Evolutionary conservation across 1,140 invertebrate genomes (phyloP).

Genomic region (Zelostemma sp.): DNA sequence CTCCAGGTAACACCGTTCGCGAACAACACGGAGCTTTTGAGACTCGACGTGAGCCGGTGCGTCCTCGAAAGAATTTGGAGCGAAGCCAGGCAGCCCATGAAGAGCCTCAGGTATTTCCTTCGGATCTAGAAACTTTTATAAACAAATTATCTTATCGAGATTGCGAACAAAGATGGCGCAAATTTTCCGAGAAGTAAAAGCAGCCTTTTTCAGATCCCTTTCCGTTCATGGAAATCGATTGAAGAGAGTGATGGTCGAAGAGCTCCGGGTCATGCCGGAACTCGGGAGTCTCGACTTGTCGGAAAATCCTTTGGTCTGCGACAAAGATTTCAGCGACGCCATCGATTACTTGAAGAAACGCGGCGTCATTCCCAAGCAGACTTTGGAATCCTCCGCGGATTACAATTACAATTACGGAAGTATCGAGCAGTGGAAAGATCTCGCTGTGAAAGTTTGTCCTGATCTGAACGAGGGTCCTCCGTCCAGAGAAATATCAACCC

Average conservation of each 20-base stretch:
- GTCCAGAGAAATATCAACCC: slow-evolving; percentile 19
- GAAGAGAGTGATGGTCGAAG: slow-evolving; percentile 61
- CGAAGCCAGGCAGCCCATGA: slow-evolving; percentile 60
- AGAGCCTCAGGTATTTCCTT: slow-evolving; percentile 52
- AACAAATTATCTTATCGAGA: too few relatives aligned
- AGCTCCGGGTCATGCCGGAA: slow-evolving; percentile 62
- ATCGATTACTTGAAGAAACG: slow-evolving; percentile 54
- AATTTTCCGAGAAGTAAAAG: too few relatives aligned
- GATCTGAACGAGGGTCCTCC: slow-evolving; percentile 55
- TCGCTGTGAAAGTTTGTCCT: slow-evolving; percentile 59
- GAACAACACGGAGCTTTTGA: slow-evolving; percentile 70
- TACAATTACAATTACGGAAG: slow-evolving; percentile 45
- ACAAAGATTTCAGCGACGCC: slow-evolving; percentile 61
- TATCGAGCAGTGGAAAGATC: slow-evolving; percentile 59
- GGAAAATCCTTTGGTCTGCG: slow-evolving; percentile 66
- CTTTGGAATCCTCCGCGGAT: slow-evolving; percentile 8
- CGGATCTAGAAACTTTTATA: slow-evolving; percentile 31
- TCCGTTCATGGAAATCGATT: slow-evolving; percentile 60
- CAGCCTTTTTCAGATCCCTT: slow-evolving; percentile 52
- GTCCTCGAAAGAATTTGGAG: slow-evolving; percentile 76
- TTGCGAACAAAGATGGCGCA: too few relatives aligned
- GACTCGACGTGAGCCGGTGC: slow-evolving; percentile 77
- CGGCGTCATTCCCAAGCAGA: slow-evolving; percentile 46
- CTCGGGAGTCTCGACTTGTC: slow-evolving; percentile 62
- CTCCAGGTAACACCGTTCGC: slow-evolving; percentile 77